Evolutionary conservation across 2,888 invertebrate genomes (phyloP).

Genomic region (Oxycera nigricornis): DNA sequence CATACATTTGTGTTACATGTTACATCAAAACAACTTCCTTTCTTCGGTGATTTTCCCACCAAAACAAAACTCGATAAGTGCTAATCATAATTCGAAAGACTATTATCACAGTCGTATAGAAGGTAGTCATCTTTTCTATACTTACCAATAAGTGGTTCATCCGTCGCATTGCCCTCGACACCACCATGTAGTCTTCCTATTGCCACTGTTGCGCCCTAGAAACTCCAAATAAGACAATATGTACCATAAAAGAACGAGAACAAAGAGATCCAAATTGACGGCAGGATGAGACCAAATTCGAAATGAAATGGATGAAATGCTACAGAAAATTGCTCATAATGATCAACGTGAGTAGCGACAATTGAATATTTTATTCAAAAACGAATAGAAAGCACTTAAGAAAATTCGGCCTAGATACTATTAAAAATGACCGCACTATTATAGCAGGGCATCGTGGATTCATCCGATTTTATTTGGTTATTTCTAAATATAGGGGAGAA

Average conservation of each 20-base stretch:
- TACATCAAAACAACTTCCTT: no score
- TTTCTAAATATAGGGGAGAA: not conserved
- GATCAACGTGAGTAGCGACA: constrained; percentile 8
- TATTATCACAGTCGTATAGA: constrained; percentile 26
- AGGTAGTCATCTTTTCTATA: constrained; percentile 10
- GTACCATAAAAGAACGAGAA: not conserved
- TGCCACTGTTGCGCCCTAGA: not conserved
- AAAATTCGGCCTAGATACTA: constrained; percentile 18
- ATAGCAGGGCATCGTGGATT: not conserved
- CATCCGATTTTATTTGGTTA: not conserved
- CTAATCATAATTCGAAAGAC: constrained; percentile 12
- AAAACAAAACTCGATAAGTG: constrained; percentile 17
- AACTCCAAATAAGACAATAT: not conserved
- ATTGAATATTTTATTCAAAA: constrained; percentile 13
- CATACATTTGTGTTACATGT: no score
- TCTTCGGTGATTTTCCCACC: constrained; percentile 33
- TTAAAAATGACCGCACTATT: not conserved
- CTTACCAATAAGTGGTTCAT: not conserved
- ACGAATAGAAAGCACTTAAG: constrained; percentile 36
- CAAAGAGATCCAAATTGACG: not conserved
- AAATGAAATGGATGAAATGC: constrained; percentile 12
- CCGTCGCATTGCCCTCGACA: constrained; percentile 13
- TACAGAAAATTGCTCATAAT: constrained; percentile 36
- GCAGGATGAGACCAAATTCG: not conserved
- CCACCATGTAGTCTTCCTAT: not conserved